Evolutionary conservation across 1,140 invertebrate genomes (phyloP).

Genomic region (Lordiphosa clarofinis): DNA sequence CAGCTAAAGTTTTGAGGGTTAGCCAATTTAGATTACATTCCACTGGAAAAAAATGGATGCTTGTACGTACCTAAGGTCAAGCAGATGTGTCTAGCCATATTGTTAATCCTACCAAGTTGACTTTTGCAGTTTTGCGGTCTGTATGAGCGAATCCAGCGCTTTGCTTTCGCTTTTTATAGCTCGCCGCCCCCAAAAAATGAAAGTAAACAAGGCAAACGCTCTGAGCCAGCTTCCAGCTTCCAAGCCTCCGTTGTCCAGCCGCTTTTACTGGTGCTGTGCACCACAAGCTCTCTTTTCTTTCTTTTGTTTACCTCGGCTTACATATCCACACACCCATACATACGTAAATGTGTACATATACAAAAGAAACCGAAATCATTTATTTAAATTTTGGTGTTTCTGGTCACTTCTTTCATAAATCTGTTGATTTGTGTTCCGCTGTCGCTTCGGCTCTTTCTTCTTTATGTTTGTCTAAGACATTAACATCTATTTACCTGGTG

Average conservation of each 20-base stretch:
- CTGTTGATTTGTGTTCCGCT: slow-evolving; percentile 10
- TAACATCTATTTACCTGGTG: slow-evolving; percentile 43
- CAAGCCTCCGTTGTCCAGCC: slow-evolving; percentile 22
- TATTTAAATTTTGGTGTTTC: slow-evolving; percentile 65
- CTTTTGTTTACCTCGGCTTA: slow-evolving; percentile 47
- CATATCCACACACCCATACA: slow-evolving; percentile 12
- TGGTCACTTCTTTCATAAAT: slow-evolving; percentile 67
- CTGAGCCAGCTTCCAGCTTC: slow-evolving; percentile 15
- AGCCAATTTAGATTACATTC: too few relatives aligned
- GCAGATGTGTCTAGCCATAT: slow-evolving; percentile 58
- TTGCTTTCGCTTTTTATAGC: slow-evolving; percentile 76
- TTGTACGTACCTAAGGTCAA: slow-evolving; percentile 45
- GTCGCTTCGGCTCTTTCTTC: too few relatives aligned
- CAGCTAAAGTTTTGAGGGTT: slow-evolving; percentile 18
- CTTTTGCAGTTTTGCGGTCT: slow-evolving; percentile 74
- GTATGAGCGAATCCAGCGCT: slow-evolving; percentile 71
- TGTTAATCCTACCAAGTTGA: slow-evolving; percentile 48
- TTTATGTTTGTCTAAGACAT: slow-evolving; percentile 46
- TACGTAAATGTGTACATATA: slow-evolving; percentile 8
- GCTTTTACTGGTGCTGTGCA: slow-evolving; percentile 38
- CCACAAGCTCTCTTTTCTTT: slow-evolving; percentile 46
- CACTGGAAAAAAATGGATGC: not conserved
- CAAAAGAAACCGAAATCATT: slow-evolving; percentile 74
- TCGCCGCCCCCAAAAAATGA: slow-evolving; percentile 46
- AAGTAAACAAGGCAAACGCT: slow-evolving; percentile 50